phyloP scores from a whole-genome alignment of 2,888 invertebrate genomes.

The Polymixis lichenea region DNA sequence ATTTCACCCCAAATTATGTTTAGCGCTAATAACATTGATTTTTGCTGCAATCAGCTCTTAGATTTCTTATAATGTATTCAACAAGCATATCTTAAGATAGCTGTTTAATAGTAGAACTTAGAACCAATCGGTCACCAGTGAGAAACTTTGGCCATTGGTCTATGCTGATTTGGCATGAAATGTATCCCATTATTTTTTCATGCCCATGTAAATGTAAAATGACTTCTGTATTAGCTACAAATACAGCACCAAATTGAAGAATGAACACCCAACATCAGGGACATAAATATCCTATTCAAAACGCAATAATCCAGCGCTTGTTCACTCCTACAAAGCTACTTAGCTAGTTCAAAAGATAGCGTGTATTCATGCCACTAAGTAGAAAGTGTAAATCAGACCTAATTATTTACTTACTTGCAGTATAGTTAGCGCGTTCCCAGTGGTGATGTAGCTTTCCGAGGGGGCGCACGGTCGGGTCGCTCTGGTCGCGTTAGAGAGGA shows the following conservation, averaged over 20 bases:
- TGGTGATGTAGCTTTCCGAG: constrained; percentile 94
- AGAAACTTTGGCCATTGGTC: neutral
- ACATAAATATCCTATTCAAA: neutral
- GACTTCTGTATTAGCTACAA: neutral
- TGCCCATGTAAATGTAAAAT: neutral
- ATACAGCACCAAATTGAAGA: no score
- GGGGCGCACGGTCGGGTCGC: constrained; percentile 93
- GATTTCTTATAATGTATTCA: neutral
- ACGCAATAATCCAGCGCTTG: neutral
- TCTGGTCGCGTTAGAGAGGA: constrained; percentile 93
- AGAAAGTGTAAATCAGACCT: constrained; percentile 28
- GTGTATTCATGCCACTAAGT: constrained; percentile 37
- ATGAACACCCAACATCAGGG: neutral
- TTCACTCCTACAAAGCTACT: neutral
- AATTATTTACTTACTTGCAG: constrained; percentile 89
- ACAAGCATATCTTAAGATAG: neutral
- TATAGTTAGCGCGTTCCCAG: constrained; percentile 93
- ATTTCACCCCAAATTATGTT: no score
- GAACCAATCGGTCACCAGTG: neutral
- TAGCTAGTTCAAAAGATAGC: constrained; percentile 18
- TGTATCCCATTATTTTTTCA: neutral
- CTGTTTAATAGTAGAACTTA: neutral
- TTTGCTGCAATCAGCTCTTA: neutral
- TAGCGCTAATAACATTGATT: neutral
- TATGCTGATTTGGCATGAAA: neutral